These are phyloP conservation scores for Drosophila mauritiana DNA, from an alignment of 1,140 invertebrate species.

Conservation along the genomic window DNA sequence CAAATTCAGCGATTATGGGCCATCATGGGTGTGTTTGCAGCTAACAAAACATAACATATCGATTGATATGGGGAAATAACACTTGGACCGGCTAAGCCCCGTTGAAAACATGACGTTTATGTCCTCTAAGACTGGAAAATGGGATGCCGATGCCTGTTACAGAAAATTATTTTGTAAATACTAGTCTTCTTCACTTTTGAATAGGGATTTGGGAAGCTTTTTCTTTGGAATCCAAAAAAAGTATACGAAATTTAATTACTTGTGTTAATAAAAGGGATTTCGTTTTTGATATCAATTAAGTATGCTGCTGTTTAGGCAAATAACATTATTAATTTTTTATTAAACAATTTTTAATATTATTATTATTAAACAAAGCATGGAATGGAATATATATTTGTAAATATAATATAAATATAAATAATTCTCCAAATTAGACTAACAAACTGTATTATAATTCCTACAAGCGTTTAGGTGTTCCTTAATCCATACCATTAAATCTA, in stretches of 20 bases:
- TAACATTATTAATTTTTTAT: too few relatives aligned
- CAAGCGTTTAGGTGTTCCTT: too few relatives aligned
- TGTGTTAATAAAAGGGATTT: background rate
- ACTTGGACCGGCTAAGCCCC: slow-evolving; percentile 49
- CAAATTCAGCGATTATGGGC: slow-evolving; percentile 73
- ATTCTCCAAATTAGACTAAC: too few relatives aligned
- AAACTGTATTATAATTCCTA: too few relatives aligned
- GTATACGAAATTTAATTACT: background rate
- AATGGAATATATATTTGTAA: too few relatives aligned
- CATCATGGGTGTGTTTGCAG: slow-evolving; percentile 77
- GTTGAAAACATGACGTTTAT: slow-evolving; percentile 64
- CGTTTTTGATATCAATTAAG: too few relatives aligned
- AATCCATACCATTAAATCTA: background rate
- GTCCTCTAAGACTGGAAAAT: slow-evolving; percentile 8
- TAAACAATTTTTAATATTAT: too few relatives aligned
- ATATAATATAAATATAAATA: too few relatives aligned
- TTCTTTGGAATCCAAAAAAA: background rate
- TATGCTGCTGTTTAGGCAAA: too few relatives aligned
- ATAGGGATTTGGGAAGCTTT: slow-evolving; percentile 6
- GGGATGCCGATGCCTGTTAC: slow-evolving; percentile 5
- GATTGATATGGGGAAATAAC: slow-evolving; percentile 27
- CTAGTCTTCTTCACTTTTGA: slow-evolving; percentile 12
- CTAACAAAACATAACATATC: slow-evolving; percentile 74
- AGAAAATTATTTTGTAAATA: slow-evolving; percentile 42
- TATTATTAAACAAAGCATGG: too few relatives aligned